Evolutionary conservation across 2,888 invertebrate genomes (phyloP).

Genomic region (Enoplolaimus lenunculus): DNA sequence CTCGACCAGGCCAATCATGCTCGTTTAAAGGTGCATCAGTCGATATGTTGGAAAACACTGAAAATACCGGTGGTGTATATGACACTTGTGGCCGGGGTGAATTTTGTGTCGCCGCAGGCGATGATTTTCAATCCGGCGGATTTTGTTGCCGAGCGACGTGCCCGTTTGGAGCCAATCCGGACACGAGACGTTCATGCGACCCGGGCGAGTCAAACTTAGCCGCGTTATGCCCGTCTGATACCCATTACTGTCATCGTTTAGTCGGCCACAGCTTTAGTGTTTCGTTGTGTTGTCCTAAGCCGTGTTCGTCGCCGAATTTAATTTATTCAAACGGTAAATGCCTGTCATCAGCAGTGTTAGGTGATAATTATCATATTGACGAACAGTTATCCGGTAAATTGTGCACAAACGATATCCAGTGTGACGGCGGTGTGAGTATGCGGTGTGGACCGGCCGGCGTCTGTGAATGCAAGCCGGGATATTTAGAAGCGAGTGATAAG

Average conservation of each 20-base stretch:
- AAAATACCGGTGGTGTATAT: neutral
- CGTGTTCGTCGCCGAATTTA: constrained; percentile 15
- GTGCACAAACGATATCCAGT: constrained; percentile 14
- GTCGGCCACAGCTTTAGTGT: constrained; percentile 11
- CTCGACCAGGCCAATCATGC: neutral
- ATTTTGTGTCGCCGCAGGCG: constrained; percentile 11
- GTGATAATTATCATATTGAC: neutral
- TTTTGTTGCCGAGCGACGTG: constrained; percentile 17
- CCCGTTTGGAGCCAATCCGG: neutral
- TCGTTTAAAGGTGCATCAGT: neutral
- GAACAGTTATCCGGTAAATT: neutral
- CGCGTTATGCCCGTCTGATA: neutral
- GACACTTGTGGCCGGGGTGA: constrained; percentile 8
- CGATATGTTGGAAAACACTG: neutral
- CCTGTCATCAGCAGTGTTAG: neutral
- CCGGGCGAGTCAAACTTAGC: neutral
- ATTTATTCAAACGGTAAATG: constrained; percentile 18
- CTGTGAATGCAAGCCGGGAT: neutral
- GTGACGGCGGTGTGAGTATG: constrained; percentile 21
- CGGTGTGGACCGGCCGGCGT: neutral
- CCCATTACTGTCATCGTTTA: constrained; percentile 18
- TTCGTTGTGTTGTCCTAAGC: constrained; percentile 13
- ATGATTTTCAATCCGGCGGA: neutral
- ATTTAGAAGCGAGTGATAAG: neutral
- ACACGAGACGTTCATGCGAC: neutral